These are phyloP conservation scores for Tigriopus californicus DNA, from an alignment of 2,888 invertebrate genomes.

Conservation along the genomic window DNA sequence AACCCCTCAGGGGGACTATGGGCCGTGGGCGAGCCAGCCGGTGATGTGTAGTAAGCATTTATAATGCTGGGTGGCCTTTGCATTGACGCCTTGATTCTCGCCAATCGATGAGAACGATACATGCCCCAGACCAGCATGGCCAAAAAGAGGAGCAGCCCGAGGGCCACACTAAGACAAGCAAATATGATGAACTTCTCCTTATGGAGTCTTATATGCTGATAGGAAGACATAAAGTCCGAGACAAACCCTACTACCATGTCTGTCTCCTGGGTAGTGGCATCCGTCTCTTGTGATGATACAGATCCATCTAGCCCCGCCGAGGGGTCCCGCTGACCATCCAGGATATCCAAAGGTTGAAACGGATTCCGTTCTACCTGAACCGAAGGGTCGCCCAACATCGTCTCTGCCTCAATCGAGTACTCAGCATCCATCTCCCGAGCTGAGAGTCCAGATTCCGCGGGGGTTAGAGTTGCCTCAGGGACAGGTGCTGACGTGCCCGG, in stretches of 20 bases:
- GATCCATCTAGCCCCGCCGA: too few relatives aligned
- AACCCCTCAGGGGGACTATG: background rate
- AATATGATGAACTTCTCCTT: constrained; percentile 9
- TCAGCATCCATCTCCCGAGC: too few relatives aligned
- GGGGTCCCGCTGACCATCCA: too few relatives aligned
- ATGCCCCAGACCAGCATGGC: constrained; percentile 2
- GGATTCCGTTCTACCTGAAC: too few relatives aligned
- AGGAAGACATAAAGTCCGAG: constrained; percentile 2
- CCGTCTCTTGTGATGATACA: too few relatives aligned
- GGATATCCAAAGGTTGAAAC: too few relatives aligned
- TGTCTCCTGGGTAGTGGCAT: background rate
- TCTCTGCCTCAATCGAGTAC: too few relatives aligned
- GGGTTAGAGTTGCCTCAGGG: background rate
- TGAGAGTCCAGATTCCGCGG: background rate
- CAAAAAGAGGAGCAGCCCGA: background rate
- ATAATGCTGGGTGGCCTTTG: background rate
- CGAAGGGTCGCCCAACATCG: too few relatives aligned
- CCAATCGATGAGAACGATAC: constrained; percentile 6
- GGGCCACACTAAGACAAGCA: background rate
- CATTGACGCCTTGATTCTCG: background rate
- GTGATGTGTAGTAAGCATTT: background rate
- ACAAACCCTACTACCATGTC: background rate
- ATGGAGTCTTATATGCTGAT: background rate
- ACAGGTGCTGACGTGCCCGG: background rate
- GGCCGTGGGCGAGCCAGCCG: background rate